phyloP scores from a whole-genome alignment of 2,113 vertebrate species.

The Willisornis vidua region DNA sequence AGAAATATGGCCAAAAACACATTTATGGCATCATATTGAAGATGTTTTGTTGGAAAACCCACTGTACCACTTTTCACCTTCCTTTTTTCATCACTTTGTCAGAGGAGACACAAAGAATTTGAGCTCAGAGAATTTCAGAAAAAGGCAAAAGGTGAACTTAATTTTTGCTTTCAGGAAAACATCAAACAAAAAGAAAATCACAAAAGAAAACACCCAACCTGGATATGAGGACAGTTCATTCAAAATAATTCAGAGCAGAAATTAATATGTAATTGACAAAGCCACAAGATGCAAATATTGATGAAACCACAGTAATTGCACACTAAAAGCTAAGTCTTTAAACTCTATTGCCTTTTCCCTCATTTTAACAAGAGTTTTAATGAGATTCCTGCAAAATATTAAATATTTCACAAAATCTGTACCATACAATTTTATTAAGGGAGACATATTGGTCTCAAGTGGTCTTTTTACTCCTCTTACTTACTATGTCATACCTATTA shows the following conservation, averaged over 20 bases:
- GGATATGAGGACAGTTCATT: neutral
- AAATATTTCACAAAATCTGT: neutral
- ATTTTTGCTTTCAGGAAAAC: neutral
- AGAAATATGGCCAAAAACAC: neutral
- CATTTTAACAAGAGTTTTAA: neutral
- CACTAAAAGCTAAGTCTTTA: neutral
- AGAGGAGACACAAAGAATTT: neutral
- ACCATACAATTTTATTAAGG: neutral
- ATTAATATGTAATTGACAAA: neutral
- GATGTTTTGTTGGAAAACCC: neutral
- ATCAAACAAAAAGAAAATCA: neutral
- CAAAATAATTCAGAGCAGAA: neutral
- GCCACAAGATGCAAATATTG: neutral
- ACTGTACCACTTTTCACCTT: neutral
- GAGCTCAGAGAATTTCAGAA: neutral
- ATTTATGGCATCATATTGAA: neutral
- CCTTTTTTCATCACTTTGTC: neutral
- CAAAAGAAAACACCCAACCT: neutral
- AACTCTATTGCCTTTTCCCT: neutral
- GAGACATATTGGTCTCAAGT: neutral
- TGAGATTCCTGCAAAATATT: neutral
- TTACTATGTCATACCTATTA: neutral
- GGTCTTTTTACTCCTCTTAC: neutral
- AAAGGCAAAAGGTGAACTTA: neutral
- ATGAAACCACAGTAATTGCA: neutral